Evolutionary conservation across 2,888 invertebrate species (phyloP), one percentile per base, ranked within the genome.

Genomic region (Epistrophe eligans): DNA sequence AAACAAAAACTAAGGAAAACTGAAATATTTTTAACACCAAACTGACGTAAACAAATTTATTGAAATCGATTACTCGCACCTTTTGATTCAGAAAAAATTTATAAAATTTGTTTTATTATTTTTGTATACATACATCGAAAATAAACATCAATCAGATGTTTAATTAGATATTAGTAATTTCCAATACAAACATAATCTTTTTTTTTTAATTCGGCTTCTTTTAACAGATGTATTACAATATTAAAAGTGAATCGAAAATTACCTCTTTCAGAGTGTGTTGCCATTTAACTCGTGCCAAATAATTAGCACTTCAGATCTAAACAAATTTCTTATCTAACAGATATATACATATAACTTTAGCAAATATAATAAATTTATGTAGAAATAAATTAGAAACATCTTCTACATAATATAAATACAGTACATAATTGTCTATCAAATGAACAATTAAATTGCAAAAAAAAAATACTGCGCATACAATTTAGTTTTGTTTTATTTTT

Each of bases 11-110:
- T 24, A 24, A 24, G n/a, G 38, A 35, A 48, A 13, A 35, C 2
- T 0, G 5, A 40, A 38, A 77, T 4, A 10, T 17, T 32, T 7
- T 60, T 17, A 38, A 13, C 17, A 24, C 32, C 11, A 7, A 11
- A 67, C 5, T 50, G 71, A 77, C 28, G 43, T 35, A 57, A 52
- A 40, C n/a, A 35, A 62, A 74, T 74, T 40, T 55, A 58, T 66
- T 74, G 40, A 76, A 84, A 76, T 72, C 52, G 66, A 50, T 55
- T 55, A 40, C 4, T 79, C 71, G 76, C 58, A 79, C 50, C 62
- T 62, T 84, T 70, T 70, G 4, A 40, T 38, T 38, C 38, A 13
- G 11, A 45, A 45, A 45, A n/a, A n/a, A 72, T 66, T 67, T 58
- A 71, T n/a, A 52, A 77, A 58, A 32, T 40, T 62, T 40, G 40